A percentile compares a stretch with the other conserved stretches of the same genome.
Conservation (phyloP, 1,140 invertebrate species). For the Drosophila asahinai region DNA sequence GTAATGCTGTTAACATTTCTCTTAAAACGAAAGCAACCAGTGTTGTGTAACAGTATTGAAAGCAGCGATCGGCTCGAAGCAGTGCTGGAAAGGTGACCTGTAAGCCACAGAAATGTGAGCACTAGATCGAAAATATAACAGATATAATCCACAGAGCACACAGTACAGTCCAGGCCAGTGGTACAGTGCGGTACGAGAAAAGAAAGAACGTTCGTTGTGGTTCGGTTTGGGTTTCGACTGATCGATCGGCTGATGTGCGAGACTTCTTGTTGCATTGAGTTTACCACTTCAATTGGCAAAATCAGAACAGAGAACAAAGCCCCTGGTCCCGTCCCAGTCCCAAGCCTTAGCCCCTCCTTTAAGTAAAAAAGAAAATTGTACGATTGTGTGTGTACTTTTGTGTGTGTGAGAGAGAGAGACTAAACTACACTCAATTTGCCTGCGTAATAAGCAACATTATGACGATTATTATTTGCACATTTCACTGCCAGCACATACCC, state of each 20-base stretch:
- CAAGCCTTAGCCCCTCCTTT: not conserved
- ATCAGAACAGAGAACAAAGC: slow-evolving; percentile 39
- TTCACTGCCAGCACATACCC: not conserved
- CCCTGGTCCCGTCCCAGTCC: slow-evolving; percentile 16
- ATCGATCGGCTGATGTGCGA: slow-evolving; percentile 73
- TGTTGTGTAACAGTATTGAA: not conserved
- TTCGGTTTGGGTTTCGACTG: slow-evolving; percentile 25
- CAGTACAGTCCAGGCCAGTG: not conserved
- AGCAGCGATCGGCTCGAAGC: not conserved
- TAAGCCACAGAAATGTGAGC: not conserved
- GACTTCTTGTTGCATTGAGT: slow-evolving; percentile 85
- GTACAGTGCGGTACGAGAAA: slow-evolving; percentile 3
- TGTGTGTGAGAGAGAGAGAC: not conserved
- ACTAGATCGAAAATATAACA: not conserved
- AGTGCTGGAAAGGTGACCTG: not conserved
- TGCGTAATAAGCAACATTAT: slow-evolving; percentile 23
- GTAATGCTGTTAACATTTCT: not conserved
- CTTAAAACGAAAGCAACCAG: not conserved
- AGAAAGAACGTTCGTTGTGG: slow-evolving; percentile 16
- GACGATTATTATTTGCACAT: slow-evolving; percentile 41
- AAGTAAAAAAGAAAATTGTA: slow-evolving; percentile 12
- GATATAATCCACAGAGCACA: not conserved
- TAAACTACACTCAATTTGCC: slow-evolving; percentile 38
- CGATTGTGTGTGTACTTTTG: slow-evolving; percentile 3
- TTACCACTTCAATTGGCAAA: slow-evolving; percentile 77